These are phyloP conservation scores for Hippocampus mohnikei DNA, from an alignment of 2,113 vertebrate species.

Conservation along the genomic window DNA sequence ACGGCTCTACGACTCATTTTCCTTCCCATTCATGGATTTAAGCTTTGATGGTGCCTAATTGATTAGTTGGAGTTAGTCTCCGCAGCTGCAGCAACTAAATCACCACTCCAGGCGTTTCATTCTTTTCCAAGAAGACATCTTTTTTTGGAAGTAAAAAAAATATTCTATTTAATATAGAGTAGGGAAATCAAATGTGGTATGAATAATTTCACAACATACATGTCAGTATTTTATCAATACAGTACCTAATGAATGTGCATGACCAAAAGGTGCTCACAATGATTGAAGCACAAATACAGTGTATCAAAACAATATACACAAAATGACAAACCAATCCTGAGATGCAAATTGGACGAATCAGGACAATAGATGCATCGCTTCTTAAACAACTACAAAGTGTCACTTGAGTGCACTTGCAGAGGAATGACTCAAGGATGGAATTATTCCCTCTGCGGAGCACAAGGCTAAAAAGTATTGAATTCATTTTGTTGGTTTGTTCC, in stretches of 20 bases:
- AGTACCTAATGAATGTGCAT: background rate
- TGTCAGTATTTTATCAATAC: background rate
- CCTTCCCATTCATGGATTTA: constrained; percentile 12
- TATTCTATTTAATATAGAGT: background rate
- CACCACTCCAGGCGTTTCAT: background rate
- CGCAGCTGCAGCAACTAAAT: constrained; percentile 34
- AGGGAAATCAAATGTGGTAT: background rate
- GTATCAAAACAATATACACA: constrained; percentile 1
- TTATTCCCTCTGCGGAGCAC: background rate
- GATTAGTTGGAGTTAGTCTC: constrained; percentile 40
- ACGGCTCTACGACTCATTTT: constrained; percentile 7
- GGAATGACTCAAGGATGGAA: background rate
- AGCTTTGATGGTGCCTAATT: constrained; percentile 59
- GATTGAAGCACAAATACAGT: background rate
- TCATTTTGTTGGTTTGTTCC: background rate
- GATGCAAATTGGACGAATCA: background rate
- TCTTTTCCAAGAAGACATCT: background rate
- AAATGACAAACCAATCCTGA: background rate
- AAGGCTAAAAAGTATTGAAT: background rate
- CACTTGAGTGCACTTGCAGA: background rate
- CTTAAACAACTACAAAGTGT: constrained; percentile 12
- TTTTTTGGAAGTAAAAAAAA: background rate
- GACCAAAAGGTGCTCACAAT: background rate
- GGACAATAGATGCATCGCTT: background rate
- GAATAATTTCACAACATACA: background rate